Evolutionary conservation across 2,113 vertebrate species (phyloP).

Genomic region (Chaetops frenatus): DNA sequence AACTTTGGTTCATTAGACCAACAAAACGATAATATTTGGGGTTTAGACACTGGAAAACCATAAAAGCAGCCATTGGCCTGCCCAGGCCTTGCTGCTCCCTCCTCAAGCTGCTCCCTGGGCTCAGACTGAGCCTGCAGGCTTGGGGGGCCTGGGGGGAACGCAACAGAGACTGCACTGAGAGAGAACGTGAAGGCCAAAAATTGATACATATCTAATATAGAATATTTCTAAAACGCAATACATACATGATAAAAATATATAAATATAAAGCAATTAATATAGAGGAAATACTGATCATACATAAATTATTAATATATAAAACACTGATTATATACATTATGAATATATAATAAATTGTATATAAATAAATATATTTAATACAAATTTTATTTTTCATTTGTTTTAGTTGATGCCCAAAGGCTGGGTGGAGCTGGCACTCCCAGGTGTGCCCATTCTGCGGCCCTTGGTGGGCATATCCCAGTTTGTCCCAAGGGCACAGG

Average conservation of each 20-base stretch:
- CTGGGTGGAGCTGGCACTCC: accelerated
- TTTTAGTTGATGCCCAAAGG: background rate
- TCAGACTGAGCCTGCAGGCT: background rate
- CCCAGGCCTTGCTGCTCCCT: background rate
- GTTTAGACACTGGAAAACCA: background rate
- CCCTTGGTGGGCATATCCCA: background rate
- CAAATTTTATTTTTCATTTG: too few species aligned
- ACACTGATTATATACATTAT: background rate
- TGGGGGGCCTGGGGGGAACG: accelerated
- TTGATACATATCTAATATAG: background rate
- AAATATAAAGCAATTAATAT: background rate
- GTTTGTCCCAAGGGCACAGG: background rate
- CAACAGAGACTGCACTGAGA: accelerated
- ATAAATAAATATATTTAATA: background rate
- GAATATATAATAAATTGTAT: too few species aligned
- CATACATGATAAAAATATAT: background rate
- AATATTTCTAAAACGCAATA: background rate
- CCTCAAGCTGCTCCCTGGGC: background rate
- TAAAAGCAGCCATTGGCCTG: background rate
- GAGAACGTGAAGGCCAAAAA: background rate
- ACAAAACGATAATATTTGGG: background rate
- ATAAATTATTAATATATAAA: background rate
- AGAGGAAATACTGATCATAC: background rate
- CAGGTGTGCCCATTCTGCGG: accelerated
- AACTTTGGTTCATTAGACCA: background rate